A percentile compares a stretch with the other conserved stretches of the same genome.
phyloP scores from a whole-genome alignment of 2,888 invertebrate species.

The Troides helena region DNA sequence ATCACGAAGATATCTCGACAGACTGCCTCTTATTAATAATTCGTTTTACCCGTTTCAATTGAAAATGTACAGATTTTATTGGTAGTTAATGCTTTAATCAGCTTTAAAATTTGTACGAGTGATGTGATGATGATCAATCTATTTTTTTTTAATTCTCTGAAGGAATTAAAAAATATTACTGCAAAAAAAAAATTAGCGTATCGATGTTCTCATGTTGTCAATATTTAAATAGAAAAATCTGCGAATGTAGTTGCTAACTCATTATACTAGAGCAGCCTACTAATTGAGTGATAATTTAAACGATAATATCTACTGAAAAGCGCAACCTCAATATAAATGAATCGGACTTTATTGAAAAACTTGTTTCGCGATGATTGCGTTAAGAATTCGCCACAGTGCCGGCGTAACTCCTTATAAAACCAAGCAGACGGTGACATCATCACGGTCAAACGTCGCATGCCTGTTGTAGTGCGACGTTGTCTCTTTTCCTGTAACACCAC shows the following conservation, averaged over 20 bases:
- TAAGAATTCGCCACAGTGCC: slow-evolving; percentile 39
- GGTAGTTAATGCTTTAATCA: neutral
- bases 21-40: too few species aligned
- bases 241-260: neutral
- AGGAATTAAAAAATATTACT: neutral
- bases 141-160: neutral
- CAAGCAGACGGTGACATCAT: slow-evolving; percentile 52
- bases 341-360: slow-evolving; percentile 16
- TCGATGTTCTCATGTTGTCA: neutral
- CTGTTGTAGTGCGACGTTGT: slow-evolving; percentile 23
- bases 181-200: neutral
- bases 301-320: neutral
- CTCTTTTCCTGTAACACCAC: slow-evolving; percentile 20
- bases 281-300: neutral
- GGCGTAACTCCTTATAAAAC: slow-evolving; percentile 47
- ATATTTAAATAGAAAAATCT: neutral
- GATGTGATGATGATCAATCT: neutral
- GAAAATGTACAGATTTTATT: neutral
- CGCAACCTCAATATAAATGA: neutral
- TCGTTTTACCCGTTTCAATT: too few species aligned
- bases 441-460: slow-evolving; percentile 32
- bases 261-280: neutral
- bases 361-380: slow-evolving; percentile 29
- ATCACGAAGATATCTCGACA: too few species aligned
- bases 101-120: neutral